Base-by-base conservation (phyloP, 2,113 vertebrate species). In the Upupa epops region DNA sequence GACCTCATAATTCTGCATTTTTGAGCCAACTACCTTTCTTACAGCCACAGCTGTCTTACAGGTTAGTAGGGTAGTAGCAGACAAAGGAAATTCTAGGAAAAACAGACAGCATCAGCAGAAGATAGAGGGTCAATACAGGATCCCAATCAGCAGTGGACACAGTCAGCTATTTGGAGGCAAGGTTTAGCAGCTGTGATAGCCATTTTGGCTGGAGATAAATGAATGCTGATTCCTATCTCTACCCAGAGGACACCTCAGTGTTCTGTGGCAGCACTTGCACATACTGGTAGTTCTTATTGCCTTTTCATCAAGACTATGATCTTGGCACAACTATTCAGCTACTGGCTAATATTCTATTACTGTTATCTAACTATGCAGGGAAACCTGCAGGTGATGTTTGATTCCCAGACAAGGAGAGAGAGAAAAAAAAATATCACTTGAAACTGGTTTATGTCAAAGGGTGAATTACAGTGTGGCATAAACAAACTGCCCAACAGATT, bases 401-500 rank as follows among this genome's bases (percentile, higher is more conserved):
- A 86, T 85, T 95, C 63, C 63, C 55, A 96, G 63, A 82, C 51
- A 78, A 82, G 46, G 32, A 88, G 34, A 63, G 29, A 29, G 8
- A 45, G 36, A 74, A 74, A 55, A 89, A 86, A 87, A 65, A n/a
- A n/a, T n/a, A 65, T 31, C 45, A 51, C 51, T 88, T 80, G 78
- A 58, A 86, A 40, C 88, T 95, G 94, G 42, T 87, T 92, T 95
- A 31, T 94, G 90, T 93, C 92, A 80, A 51, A 92, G 74, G 48
- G 40, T 48, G 68, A 82, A 71, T 85, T 83, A 17, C 58, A 94
- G 52, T 52, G 51, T 61, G 52, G 55, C 81, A 68, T 65, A 94
- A 96, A 92, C 86, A 89, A 95, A 89, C 59, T 84, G 59, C 71
- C 83, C 78, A 90, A 86, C 85, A 66, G 46, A 10, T 89, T 79